Base-by-base conservation (phyloP, 2,888 invertebrate species). In the Nemurella pictetii region DNA sequence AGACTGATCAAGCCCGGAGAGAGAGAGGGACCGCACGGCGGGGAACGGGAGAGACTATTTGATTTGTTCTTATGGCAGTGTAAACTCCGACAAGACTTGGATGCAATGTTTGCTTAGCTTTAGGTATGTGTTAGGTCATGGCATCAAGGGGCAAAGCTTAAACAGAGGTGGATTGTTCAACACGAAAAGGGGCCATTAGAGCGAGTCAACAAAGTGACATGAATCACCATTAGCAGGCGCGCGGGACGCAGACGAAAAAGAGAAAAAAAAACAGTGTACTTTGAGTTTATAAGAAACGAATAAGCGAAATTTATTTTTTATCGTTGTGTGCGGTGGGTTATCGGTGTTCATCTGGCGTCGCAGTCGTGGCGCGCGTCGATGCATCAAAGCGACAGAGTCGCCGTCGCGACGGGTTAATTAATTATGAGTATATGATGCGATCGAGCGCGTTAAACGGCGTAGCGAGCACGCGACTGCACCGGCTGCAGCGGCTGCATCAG, bases 21-120 rank as follows among this genome's bases (percentile, higher is more conserved):
- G 29, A 27, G 27, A 25, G 80, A 30, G 30, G 32, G 80, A 4
- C 28, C 0, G 80, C 2, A 30, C 35, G 55, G 55, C 55, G 55
- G 55, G 55, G 55, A 55, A 12, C 55, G 20, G 55, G 55, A 20
- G 55, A 20, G 80, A 36, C 32, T 32, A 26, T 80, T 80, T 80
- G 80, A 80, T 80, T 35, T 80, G 80, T 80, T 80, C 80, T 80
- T 80, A 35, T 80, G 80, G 25, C 80, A 80, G 30, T 32, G 80
- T 30, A 80, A 80, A 80, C 75, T 80, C n/a, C 30, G 80, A 12
- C 29, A 80, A 80, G 30, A 30, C 80, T 80, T 4, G 29, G 75
- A 27, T 27, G 78, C 80, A 32, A 26, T 80, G 35, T 80, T 80
- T 80, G 35, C 36, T n/a, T 20, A 36, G 25, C 80, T 15, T 26